Evolutionary conservation across 1,140 invertebrate genomes (phyloP).

Genomic region (Copidosoma floridanum): DNA sequence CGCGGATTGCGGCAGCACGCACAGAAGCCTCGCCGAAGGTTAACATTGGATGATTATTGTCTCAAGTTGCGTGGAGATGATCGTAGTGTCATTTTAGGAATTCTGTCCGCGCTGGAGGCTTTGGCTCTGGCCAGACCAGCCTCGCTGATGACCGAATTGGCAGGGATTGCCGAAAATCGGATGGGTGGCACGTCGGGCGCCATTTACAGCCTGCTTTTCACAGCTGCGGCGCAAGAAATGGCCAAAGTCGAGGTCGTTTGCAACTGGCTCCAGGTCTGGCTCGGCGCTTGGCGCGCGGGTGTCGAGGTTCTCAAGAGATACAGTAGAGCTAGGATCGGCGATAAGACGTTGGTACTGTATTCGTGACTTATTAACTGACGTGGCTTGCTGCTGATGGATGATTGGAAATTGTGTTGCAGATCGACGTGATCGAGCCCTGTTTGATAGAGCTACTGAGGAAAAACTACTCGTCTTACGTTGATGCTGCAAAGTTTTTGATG

Average conservation of each 20-base stretch:
- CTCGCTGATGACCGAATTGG: slow-evolving; percentile 57
- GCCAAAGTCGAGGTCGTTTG: slow-evolving; percentile 30
- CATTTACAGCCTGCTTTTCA: slow-evolving; percentile 71
- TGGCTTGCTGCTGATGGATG: background rate
- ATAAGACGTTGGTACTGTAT: slow-evolving; percentile 70
- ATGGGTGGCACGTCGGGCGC: slow-evolving; percentile 76
- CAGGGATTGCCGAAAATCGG: slow-evolving; percentile 61
- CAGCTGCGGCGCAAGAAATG: slow-evolving; percentile 58
- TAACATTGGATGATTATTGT: background rate
- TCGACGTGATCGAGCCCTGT: slow-evolving; percentile 56
- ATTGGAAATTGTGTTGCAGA: slow-evolving; percentile 34
- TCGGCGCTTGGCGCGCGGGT: slow-evolving; percentile 54
- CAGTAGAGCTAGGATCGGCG: slow-evolving; percentile 70
- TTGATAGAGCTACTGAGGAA: slow-evolving; percentile 39
- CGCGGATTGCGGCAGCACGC: slow-evolving; percentile 78
- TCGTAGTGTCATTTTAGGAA: slow-evolving; percentile 38
- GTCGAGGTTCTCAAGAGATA: slow-evolving; percentile 67
- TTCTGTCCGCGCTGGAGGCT: slow-evolving; percentile 44
- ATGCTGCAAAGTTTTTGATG: slow-evolving; percentile 34
- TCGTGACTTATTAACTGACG: background rate
- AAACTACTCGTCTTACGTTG: slow-evolving; percentile 12
- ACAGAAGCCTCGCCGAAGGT: slow-evolving; percentile 65
- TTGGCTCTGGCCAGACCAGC: slow-evolving; percentile 51
- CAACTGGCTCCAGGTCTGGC: slow-evolving; percentile 49
- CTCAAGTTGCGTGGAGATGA: too few species aligned